Base-by-base conservation (phyloP, 2,113 vertebrate genomes). In the Sturnira hondurensis region DNA sequence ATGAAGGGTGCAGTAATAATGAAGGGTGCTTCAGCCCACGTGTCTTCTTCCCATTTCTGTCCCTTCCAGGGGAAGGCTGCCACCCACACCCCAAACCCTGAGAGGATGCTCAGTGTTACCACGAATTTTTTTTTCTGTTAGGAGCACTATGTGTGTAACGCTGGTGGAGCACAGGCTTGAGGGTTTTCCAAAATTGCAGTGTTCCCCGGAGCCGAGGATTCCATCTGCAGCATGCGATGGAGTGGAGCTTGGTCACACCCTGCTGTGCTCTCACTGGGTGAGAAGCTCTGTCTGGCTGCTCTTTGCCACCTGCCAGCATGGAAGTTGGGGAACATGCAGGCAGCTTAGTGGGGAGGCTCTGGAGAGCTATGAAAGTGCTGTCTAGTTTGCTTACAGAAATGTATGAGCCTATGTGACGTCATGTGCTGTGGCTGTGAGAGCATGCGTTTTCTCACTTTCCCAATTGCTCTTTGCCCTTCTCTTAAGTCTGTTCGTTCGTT, bases 121-220 rank as follows among this genome's bases (percentile, higher is more conserved):
- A 3, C 58, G 54, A 52, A 47, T 89, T 82, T 33, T 52, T 26
- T 63, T 83, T 82, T 56, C 47, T 89, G 4, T 50, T 78, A 36
- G 33, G 33, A 41, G 63, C 24, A 52, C 38, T 61, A 9, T 38
- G 58, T 93, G 73, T 95, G 4, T n/a, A 45, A 56, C 71, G 63
- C 77, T 97, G 95, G 91, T 78, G 81, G 63, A 91, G 65, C 54
- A 28, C 1, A 13, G 58, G 22, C 94, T 73, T 63, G 63, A 93
- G 80, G 50, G 31, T 28, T 97, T 97, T 88, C 68, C 52, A 83
- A 68, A 93, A 50, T 54, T 33, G 31, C 26, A 31, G 33, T 45
- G 78, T 95, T 77, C 31, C 61, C 45, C 86, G 67, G 36, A 89
- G 73, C 54, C 7, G 36, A 54, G 86, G 17, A 17, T 73, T 92